phyloP scores from a whole-genome alignment of 2,888 invertebrate genomes.

The Biston betularia region DNA sequence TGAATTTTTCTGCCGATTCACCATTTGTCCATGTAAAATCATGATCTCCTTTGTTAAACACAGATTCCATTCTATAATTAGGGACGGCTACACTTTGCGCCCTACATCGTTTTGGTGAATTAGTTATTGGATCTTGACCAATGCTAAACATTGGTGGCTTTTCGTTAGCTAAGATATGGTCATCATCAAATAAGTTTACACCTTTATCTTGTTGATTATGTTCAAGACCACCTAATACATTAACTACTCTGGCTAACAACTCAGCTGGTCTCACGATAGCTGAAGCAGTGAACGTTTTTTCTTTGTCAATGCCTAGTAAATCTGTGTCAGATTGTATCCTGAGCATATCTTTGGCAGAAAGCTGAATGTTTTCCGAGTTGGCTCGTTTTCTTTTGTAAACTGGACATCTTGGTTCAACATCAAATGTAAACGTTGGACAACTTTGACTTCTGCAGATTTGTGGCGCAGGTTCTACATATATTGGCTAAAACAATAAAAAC shows the following conservation, averaged over 20 bases:
- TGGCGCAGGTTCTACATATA: slow-evolving; percentile 88
- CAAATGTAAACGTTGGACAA: slow-evolving; percentile 91
- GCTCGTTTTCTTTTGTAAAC: slow-evolving; percentile 86
- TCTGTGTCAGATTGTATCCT: slow-evolving; percentile 93
- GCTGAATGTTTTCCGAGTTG: slow-evolving; percentile 88
- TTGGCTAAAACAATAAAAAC: slow-evolving; percentile 85
- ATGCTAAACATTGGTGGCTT: slow-evolving; percentile 85
- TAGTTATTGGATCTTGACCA: slow-evolving; percentile 72
- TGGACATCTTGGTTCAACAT: slow-evolving; percentile 81
- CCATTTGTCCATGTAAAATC: slow-evolving; percentile 91
- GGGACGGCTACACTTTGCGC: slow-evolving; percentile 87
- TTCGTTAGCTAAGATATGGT: slow-evolving; percentile 91
- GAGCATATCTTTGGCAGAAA: slow-evolving; percentile 79
- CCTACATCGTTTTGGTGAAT: slow-evolving; percentile 82
- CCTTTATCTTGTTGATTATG: slow-evolving; percentile 82
- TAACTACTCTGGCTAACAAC: slow-evolving; percentile 91
- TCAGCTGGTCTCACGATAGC: slow-evolving; percentile 92
- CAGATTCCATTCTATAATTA: slow-evolving; percentile 75
- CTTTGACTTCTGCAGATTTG: slow-evolving; percentile 86
- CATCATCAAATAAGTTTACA: slow-evolving; percentile 90
- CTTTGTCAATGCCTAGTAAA: slow-evolving; percentile 91
- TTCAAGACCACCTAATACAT: slow-evolving; percentile 89
- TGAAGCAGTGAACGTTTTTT: slow-evolving; percentile 90
- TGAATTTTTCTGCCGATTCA: slow-evolving; percentile 86
- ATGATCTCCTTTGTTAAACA: slow-evolving; percentile 69